These are phyloP conservation scores for Paedocypris sp. DNA, from an alignment of 2,113 vertebrate genomes.

Conservation along the genomic window DNA sequence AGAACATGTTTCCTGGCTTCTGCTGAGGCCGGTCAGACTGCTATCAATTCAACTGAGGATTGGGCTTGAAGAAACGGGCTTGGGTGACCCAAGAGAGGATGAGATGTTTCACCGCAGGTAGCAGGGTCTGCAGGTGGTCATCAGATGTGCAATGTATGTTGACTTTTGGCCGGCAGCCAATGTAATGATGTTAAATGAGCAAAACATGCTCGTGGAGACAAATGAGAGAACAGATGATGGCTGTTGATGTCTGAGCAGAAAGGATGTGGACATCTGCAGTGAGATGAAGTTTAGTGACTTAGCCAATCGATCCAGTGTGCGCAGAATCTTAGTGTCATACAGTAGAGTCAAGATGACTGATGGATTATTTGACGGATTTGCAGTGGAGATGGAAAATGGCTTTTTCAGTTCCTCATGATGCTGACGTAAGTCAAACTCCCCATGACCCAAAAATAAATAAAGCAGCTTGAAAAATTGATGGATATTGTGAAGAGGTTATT, in stretches of 20 bases:
- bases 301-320: conserved; percentile 65
- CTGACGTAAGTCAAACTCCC: no score
- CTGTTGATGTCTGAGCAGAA: conserved; percentile 35
- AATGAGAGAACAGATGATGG: conserved; percentile 33
- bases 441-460: no score
- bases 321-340: conserved; percentile 52
- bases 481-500: no score
- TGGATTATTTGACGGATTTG: conserved; percentile 52
- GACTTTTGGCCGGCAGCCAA: conserved; percentile 48
- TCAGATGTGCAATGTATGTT: conserved; percentile 41
- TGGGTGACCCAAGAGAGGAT: conserved; percentile 38
- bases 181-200: conserved; percentile 63
- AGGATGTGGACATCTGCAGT: conserved; percentile 35
- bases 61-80: conserved; percentile 38
- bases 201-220: conserved; percentile 27
- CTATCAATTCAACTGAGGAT: conserved; percentile 51
- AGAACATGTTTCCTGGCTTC: conserved; percentile 38
- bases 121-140: conserved; percentile 39
- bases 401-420: no score
- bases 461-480: no score
- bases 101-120: conserved; percentile 14
- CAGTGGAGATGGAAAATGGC: conserved; percentile 44
- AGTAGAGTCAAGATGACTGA: conserved; percentile 51
- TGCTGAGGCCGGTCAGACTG: conserved; percentile 49
- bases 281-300: conserved; percentile 37